Base-by-base conservation (phyloP, 2,888 invertebrate genomes). In the Ellobium chinense region DNA sequence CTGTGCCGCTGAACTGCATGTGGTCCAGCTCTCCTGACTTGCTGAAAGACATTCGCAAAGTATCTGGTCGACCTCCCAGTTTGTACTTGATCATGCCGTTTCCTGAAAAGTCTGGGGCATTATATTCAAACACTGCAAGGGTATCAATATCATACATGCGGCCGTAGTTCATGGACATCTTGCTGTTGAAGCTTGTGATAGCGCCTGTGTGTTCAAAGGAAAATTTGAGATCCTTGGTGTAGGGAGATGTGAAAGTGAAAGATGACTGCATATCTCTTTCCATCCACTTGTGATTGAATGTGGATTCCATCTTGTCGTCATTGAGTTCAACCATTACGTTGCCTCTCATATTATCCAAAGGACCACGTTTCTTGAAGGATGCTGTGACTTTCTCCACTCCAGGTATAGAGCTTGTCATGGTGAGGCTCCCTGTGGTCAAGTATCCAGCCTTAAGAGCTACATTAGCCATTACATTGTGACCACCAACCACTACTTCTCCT, bases 401-500 rank as follows among this genome's bases (percentile, higher is more conserved):
- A 24, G 79, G 36, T 29, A 72, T 72, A n/a, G 72, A 62, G 7
- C 72, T 79, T 31, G 36, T 36, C 56, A 79, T 3, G 73, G 65
- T 54, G 14, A 79, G 37, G 9, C 46, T 62, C 14, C 65, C 79
- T 14, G 60, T 63, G 12, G 79, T 79, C 29, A 63, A 65, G 72
- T 56, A 31, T 46, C 63, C 72, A 37, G 46, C 37, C 14, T 72
- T 54, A 56, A 72, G 73, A 21, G 39, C 63, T n/a, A 54, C 56
- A 24, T 29, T 56, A 36, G 65, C 73, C 0, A 29, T 56, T 24
- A 79, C 37, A 21, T 56, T 76, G 27, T 81, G 39, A 31, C 58
- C 65, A n/a, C 56, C 63, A 46, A 81, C 60, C 9, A 39, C 60
- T 21, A 89, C 24, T 63, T 86, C 82, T 2, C 82, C 83, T 29